These are phyloP conservation scores for Drepana falcataria DNA, from an alignment of 2,888 invertebrate species.

Conservation along the genomic window DNA sequence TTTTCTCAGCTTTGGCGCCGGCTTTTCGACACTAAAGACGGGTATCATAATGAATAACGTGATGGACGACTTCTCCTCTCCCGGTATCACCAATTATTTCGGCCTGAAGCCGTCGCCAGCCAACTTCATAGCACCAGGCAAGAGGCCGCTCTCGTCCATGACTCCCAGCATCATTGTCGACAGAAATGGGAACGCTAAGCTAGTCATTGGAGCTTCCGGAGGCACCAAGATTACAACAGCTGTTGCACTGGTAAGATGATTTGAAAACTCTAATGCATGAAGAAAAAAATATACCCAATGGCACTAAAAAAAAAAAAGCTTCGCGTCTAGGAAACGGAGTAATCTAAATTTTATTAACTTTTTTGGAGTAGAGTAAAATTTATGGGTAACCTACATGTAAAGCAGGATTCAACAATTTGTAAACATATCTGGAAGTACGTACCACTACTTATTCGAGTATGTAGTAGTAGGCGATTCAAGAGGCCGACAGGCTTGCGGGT, in stretches of 20 bases:
- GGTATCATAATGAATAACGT: constrained; percentile 97
- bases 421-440: no score
- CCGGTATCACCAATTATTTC: constrained; percentile 83
- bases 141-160: constrained; percentile 93
- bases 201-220: constrained; percentile 90
- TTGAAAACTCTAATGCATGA: neutral
- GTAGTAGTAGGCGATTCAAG: no score
- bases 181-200: constrained; percentile 80
- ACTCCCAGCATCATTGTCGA: constrained; percentile 88
- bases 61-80: constrained; percentile 96
- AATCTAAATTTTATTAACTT: no score
- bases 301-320: no score
- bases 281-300: no score
- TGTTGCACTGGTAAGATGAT: constrained; percentile 77
- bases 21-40: constrained; percentile 85
- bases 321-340: no score
- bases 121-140: constrained; percentile 88
- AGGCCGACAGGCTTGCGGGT: no score
- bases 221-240: constrained; percentile 90
- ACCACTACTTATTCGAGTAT: no score
- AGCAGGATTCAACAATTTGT: no score
- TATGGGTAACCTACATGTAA: no score
- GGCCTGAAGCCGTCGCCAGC: constrained; percentile 86
- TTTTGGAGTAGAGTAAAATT: no score
- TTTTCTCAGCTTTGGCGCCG: constrained; percentile 87